Conservation (phyloP, 1,140 invertebrate species). For the Mamestra configurata region DNA sequence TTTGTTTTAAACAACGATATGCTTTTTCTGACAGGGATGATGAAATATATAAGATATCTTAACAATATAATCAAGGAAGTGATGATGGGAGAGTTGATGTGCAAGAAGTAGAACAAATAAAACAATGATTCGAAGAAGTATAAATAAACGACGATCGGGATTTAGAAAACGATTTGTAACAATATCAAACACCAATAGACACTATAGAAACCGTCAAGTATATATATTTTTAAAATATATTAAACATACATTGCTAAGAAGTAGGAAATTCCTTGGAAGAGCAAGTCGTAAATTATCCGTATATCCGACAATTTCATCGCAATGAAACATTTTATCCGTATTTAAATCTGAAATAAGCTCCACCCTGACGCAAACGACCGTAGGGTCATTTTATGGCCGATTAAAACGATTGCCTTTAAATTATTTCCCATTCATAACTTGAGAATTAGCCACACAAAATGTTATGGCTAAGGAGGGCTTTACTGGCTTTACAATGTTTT, state of each 20-base stretch:
- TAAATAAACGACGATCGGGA: too few species aligned
- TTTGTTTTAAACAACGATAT: too few species aligned
- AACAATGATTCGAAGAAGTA: too few species aligned
- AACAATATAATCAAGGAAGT: neutral
- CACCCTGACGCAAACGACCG: neutral
- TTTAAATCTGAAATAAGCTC: slow-evolving; percentile 12
- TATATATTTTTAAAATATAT: too few species aligned
- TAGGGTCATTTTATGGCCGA: slow-evolving; percentile 35
- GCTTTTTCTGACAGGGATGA: neutral
- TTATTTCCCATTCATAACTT: slow-evolving; percentile 29
- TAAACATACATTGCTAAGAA: too few species aligned
- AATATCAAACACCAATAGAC: too few species aligned
- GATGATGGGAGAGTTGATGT: too few species aligned
- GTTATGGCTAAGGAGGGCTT: neutral
- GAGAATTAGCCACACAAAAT: slow-evolving; percentile 30
- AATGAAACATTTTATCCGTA: neutral
- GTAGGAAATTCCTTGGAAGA: neutral
- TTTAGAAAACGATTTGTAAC: too few species aligned
- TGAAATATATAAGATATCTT: neutral
- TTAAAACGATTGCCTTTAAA: slow-evolving; percentile 15
- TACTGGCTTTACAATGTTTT: neutral
- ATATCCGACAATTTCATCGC: neutral
- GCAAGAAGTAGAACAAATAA: too few species aligned
- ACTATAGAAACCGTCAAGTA: too few species aligned
- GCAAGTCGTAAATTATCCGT: neutral